A percentile compares a stretch with the other conserved stretches of the same genome.
These are phyloP conservation scores for Enteromius unitaeniatus DNA, from an alignment of 2,797 vertebrate species.

Conservation along the genomic window DNA sequence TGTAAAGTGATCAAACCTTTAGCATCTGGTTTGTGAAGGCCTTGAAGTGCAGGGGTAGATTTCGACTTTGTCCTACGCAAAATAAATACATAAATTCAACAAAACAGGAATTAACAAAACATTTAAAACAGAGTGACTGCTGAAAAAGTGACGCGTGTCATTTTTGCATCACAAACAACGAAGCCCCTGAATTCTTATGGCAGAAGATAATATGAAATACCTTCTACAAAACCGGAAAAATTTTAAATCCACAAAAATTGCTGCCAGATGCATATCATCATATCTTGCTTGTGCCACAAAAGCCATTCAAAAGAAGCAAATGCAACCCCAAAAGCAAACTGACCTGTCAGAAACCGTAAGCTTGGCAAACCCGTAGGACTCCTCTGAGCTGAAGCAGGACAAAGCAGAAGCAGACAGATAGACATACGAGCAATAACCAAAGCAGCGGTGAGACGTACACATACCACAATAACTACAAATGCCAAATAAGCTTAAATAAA, in stretches of 20 bases:
- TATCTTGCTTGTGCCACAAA: conserved; percentile 5
- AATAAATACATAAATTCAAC: not conserved
- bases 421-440: conserved; percentile 25
- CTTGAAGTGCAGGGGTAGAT: conserved; percentile 84
- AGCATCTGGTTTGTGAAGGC: conserved; percentile 64
- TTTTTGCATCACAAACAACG: not conserved
- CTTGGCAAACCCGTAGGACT: conserved; percentile 72
- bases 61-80: conserved; percentile 85
- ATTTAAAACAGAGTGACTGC: too few relatives aligned
- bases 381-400: conserved; percentile 70
- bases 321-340: conserved; percentile 59
- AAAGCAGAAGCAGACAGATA: conserved; percentile 61
- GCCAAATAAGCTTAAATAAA: not conserved
- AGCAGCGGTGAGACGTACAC: conserved; percentile 48
- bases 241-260: not conserved
- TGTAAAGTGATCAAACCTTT: conserved; percentile 76
- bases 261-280: not conserved
- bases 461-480: not conserved
- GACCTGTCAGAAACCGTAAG: conserved; percentile 78
- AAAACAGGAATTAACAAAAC: not conserved
- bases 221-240: not conserved
- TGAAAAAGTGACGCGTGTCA: not conserved
- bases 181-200: not conserved
- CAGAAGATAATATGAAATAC: not conserved
- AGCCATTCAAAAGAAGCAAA: not conserved